Conservation (phyloP, 37 sponge, comb jelly and placozoan species). For the Hexactinellida sp. region DNA sequence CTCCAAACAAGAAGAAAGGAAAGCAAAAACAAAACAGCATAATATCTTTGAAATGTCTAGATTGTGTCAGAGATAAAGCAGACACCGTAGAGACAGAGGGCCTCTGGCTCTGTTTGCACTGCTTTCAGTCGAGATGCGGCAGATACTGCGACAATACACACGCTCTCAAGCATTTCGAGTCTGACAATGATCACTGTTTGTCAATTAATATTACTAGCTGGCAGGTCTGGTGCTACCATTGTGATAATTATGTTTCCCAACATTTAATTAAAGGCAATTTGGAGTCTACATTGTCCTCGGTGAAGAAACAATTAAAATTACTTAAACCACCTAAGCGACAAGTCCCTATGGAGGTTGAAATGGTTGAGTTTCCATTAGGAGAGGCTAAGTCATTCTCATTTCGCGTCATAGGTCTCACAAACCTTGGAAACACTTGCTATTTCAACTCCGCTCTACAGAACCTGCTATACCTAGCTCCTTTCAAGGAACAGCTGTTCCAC, state of each 20-base stretch:
- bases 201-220: neutral
- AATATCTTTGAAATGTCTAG: neutral
- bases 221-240: neutral
- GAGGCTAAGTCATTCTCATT: neutral
- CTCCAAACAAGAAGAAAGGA: neutral
- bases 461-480: neutral
- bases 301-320: neutral
- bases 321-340: neutral
- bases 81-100: neutral
- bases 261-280: neutral
- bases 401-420: neutral
- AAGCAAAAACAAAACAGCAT: neutral
- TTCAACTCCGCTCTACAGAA: constrained; percentile 7
- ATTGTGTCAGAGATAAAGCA: neutral
- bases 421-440: neutral
- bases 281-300: neutral
- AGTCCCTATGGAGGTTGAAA: neutral
- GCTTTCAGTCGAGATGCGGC: neutral
- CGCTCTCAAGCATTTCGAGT: neutral
- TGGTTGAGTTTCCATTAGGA: neutral
- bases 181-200: neutral
- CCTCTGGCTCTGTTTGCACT: neutral
- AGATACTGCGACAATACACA: neutral
- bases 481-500: neutral
- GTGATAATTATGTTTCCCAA: neutral